Conservation (phyloP, 2,888 invertebrate genomes). For the Mamestra brassicae region DNA sequence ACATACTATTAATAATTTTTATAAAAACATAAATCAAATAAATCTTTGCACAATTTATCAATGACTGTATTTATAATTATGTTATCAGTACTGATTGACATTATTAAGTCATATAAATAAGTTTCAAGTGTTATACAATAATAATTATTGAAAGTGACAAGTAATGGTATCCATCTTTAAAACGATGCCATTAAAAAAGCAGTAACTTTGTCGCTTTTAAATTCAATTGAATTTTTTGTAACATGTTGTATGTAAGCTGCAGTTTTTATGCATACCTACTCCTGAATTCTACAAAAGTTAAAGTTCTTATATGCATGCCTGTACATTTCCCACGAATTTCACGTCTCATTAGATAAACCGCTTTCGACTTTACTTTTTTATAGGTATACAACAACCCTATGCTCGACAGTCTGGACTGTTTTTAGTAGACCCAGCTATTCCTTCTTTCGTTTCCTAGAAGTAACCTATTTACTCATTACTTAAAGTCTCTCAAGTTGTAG, state of each 20-base stretch:
- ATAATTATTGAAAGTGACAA: not conserved
- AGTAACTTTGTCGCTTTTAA: not conserved
- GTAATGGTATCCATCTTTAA: not conserved
- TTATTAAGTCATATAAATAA: slow-evolving; percentile 17
- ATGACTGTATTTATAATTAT: slow-evolving; percentile 4
- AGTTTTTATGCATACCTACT: not conserved
- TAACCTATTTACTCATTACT: too few species aligned
- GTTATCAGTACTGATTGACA: slow-evolving; percentile 14
- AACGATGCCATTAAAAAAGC: slow-evolving; percentile 1
- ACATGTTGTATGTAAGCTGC: not conserved
- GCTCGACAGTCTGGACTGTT: not conserved
- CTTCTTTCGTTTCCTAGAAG: not conserved
- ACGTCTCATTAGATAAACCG: not conserved
- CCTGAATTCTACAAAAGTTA: too few species aligned
- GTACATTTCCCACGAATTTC: not conserved
- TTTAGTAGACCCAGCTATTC: too few species aligned
- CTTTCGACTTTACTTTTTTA: not conserved
- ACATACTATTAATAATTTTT: slow-evolving; percentile 1
- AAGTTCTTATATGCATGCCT: not conserved
- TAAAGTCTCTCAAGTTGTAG: too few species aligned
- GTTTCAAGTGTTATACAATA: slow-evolving; percentile 8
- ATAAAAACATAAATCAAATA: slow-evolving; percentile 2
- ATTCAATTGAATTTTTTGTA: not conserved
- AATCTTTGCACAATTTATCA: not conserved
- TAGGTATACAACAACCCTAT: not conserved